A percentile compares a stretch with the other conserved stretches of the same genome.
These are phyloP conservation scores for Strix uralensis DNA, from an alignment of 2,113 vertebrate genomes.

Conservation along the genomic window DNA sequence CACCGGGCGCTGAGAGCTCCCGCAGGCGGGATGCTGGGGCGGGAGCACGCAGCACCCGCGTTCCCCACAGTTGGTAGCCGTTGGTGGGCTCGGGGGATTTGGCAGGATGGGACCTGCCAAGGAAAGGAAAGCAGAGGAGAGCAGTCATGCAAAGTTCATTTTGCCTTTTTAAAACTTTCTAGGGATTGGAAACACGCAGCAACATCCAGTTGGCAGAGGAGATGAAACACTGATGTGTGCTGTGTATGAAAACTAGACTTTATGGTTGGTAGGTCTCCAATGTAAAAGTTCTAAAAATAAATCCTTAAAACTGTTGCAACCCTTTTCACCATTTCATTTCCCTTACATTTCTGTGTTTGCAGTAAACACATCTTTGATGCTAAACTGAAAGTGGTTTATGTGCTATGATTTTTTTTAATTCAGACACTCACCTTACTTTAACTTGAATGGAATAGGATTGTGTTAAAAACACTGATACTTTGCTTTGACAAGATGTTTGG, in stretches of 20 bases:
- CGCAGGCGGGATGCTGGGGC: fast-evolving
- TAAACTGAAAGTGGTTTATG: conserved; percentile 15
- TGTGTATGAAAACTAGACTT: background rate
- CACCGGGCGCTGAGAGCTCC: background rate
- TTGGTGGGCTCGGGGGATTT: background rate
- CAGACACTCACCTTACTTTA: conserved; percentile 5
- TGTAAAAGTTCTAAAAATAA: conserved; percentile 35
- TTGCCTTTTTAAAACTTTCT: background rate
- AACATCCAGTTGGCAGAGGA: conserved; percentile 1
- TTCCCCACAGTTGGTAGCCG: background rate
- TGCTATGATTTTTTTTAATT: background rate
- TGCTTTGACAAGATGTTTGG: background rate
- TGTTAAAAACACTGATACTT: background rate
- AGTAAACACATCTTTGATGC: conserved; percentile 43
- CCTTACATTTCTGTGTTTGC: background rate
- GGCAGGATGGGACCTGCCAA: background rate
- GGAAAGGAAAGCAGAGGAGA: background rate
- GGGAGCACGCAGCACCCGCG: background rate
- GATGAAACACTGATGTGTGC: background rate
- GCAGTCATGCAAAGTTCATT: background rate
- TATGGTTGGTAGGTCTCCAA: background rate
- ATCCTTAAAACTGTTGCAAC: background rate
- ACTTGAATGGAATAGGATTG: background rate
- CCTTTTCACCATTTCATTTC: conserved; percentile 16
- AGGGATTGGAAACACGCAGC: background rate